phyloP scores from a whole-genome alignment of 2,797 vertebrate genomes.

The Falco columbarius region DNA sequence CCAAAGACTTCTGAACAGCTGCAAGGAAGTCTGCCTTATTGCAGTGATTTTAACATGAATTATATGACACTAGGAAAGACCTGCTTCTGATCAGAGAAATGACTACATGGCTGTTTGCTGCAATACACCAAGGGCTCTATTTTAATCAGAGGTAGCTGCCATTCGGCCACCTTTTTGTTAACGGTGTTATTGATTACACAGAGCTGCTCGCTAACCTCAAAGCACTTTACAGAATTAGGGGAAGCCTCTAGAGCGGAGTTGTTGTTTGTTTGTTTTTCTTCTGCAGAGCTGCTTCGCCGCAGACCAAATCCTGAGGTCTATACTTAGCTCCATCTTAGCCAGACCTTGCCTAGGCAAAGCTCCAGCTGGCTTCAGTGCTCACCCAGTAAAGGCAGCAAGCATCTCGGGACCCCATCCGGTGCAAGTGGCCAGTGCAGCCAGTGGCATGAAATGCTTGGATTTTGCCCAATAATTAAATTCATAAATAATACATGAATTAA shows the following conservation, averaged over 20 bases:
- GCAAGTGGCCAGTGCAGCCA: not conserved
- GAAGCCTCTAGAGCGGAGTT: slow-evolving; percentile 27
- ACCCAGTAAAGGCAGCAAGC: not conserved
- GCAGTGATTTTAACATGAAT: slow-evolving; percentile 51
- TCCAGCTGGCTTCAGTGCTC: not conserved
- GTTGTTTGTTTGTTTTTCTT: slow-evolving; percentile 20
- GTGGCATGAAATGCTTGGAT: not conserved
- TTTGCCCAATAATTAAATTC: not conserved
- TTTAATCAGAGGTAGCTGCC: slow-evolving; percentile 54
- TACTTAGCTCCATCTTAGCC: not conserved
- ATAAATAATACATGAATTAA: not conserved
- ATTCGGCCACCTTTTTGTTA: slow-evolving; percentile 36
- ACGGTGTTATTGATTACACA: slow-evolving; percentile 41
- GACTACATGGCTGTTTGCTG: slow-evolving; percentile 4
- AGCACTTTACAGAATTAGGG: slow-evolving; percentile 55
- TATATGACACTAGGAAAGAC: slow-evolving; percentile 35
- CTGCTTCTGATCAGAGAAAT: slow-evolving; percentile 7
- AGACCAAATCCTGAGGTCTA: not conserved
- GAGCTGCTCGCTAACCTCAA: not conserved
- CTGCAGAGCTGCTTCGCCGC: not conserved
- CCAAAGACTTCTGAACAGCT: slow-evolving; percentile 60
- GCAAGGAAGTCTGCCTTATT: slow-evolving; percentile 58
- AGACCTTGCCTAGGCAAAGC: not conserved
- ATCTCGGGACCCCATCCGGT: fast-evolving
- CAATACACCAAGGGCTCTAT: slow-evolving; percentile 4